phyloP scores from a whole-genome alignment of 2,113 vertebrate genomes.

The Cavia porcellus region DNA sequence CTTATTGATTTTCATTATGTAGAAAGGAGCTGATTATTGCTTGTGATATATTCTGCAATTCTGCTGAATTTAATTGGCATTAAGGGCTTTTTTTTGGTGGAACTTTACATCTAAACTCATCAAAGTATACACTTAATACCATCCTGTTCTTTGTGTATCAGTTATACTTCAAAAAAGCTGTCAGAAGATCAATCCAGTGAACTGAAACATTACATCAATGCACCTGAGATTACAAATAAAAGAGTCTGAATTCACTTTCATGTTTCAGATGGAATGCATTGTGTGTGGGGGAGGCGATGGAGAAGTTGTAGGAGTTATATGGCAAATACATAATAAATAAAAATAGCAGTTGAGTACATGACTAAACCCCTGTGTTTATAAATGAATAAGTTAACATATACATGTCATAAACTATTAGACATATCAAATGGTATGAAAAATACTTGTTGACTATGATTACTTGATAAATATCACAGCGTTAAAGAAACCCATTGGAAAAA shows the following conservation, averaged over 20 bases:
- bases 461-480: neutral
- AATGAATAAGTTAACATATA: neutral
- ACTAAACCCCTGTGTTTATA: neutral
- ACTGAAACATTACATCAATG: neutral
- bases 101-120: neutral
- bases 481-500: neutral
- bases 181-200: neutral
- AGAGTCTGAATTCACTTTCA: neutral
- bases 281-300: neutral
- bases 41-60: neutral
- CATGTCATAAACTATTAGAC: neutral
- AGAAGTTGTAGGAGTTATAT: neutral
- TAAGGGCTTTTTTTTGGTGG: neutral
- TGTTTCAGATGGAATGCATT: neutral
- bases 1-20: neutral
- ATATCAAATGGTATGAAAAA: neutral
- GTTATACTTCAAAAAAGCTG: neutral
- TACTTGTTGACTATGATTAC: neutral
- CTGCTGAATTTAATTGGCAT: neutral
- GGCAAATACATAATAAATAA: neutral
- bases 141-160: neutral
- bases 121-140: neutral
- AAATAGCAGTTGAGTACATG: neutral
- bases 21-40: neutral
- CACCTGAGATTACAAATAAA: neutral